Evolutionary conservation across 2,888 invertebrate genomes (phyloP).

Genomic region (Plebejus melissa): DNA sequence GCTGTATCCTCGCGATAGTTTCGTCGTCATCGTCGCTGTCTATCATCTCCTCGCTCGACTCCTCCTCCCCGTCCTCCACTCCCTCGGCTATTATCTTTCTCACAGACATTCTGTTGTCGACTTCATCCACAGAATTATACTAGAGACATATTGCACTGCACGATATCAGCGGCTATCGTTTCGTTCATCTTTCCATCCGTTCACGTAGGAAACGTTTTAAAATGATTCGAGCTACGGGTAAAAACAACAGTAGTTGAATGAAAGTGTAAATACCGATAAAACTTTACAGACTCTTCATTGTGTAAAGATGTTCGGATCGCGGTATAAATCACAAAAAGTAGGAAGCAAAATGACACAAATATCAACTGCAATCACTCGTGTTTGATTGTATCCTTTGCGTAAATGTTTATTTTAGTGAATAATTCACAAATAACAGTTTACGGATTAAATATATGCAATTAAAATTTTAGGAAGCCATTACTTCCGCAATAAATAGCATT

Average conservation of each 20-base stretch:
- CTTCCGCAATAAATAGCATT: conserved; percentile 79
- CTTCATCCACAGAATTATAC: conserved; percentile 47
- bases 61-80: conserved; percentile 54
- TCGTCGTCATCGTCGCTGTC: conserved; percentile 73
- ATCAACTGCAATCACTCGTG: conserved; percentile 50
- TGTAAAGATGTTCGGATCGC: conserved; percentile 56
- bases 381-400: conserved; percentile 42
- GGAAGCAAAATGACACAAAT: conserved; percentile 61
- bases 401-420: conserved; percentile 39
- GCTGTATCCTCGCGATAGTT: conserved; percentile 70
- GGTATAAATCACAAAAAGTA: conserved; percentile 51
- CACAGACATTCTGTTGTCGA: conserved; percentile 54
- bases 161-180: not conserved
- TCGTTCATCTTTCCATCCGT: conserved; percentile 6
- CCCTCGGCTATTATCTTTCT: conserved; percentile 59
- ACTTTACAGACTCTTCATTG: conserved; percentile 49
- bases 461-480: conserved; percentile 79
- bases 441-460: conserved; percentile 67
- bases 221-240: not conserved
- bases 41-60: conserved; percentile 61
- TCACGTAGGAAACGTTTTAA: not conserved
- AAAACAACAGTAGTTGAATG: conserved; percentile 9
- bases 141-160: conserved; percentile 28
- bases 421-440: conserved; percentile 50
- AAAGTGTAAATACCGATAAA: not conserved